Percentiles rank a stretch among this genome's conserved stretches.
Evolutionary conservation across 2,113 vertebrate genomes (phyloP).

Genomic region (Myocastor coypus): DNA sequence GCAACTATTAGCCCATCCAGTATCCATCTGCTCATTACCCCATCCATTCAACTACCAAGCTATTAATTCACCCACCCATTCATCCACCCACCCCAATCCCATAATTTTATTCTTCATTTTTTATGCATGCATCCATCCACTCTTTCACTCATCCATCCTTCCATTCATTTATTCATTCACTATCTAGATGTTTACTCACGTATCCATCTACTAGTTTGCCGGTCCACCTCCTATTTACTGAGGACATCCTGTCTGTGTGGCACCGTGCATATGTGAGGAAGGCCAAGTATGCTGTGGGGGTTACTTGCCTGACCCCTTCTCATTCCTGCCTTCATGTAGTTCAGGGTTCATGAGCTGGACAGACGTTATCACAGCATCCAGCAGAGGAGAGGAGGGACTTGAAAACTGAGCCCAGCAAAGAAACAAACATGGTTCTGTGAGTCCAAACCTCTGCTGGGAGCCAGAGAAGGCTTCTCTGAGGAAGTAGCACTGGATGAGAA

Average conservation of each 20-base stretch:
- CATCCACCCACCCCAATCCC: not conserved
- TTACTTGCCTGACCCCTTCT: not conserved
- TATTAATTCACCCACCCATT: not conserved
- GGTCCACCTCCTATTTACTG: not conserved
- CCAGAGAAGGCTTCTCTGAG: not conserved
- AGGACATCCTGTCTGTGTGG: not conserved
- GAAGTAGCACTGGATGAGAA: not conserved
- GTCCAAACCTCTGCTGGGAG: not conserved
- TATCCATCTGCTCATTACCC: too few relatives aligned
- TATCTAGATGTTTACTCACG: not conserved
- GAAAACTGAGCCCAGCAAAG: not conserved
- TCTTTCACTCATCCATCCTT: not conserved
- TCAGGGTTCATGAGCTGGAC: not conserved
- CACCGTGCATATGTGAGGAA: not conserved
- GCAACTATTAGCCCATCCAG: not conserved
- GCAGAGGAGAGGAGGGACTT: not conserved
- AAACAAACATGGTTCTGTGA: not conserved
- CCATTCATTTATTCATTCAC: not conserved
- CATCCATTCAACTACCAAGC: not conserved
- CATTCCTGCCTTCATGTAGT: not conserved
- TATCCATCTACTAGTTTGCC: not conserved
- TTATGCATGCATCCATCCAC: not conserved
- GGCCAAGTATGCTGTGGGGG: not conserved
- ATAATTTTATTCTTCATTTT: not conserved
- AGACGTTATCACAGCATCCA: not conserved